Base-by-base conservation (phyloP, 1,140 invertebrate species). In the Drosophila melanica region DNA sequence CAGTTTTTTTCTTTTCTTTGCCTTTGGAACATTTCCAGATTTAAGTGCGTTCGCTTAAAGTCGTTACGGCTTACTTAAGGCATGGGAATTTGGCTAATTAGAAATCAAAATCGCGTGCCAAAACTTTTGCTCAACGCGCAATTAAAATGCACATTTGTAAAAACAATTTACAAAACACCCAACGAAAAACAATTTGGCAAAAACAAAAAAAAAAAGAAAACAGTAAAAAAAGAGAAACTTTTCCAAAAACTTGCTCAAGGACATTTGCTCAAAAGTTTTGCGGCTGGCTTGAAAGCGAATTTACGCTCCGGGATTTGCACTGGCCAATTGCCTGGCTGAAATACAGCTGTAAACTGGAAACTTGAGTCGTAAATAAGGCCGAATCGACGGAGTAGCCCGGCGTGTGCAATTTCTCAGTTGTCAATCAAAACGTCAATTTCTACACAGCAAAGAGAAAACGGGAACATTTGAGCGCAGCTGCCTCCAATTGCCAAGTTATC, bases 401-500 rank as follows among this genome's bases (percentile, higher is more conserved):
- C 47, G 35, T 45, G 58, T 58, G 55, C 77, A 89, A 90, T 90
- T 79, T 82, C 75, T 90, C 81, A 79, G 68, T 70, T 82, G 89
- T 90, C 89, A 90, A 90, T 90, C 89, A 85, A 85, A 60, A 63
- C 79, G 89, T 81, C 89, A 90, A 90, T 89, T 85, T 79, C 33
- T 35, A 39, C 11, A 30, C 27, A 18, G 27, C 23, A 54, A 16
- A 16, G 27, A 10, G 11, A 11, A 68, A 62, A 33, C 55, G 62
- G 58, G 48, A 33, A 53, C 57, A 75, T 75, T 63, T 45, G 41
- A 74, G 44, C 57, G 77, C 85, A 89, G 79, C 76, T 89, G 84
- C 57, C 66, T 50, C 59, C 58, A 59, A 33, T 69, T 71, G 58
- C 39, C 72, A 75, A 77, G 68, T 73, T 79, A 68, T 82, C 82